Evolutionary conservation across 1,140 invertebrate species (phyloP).

Genomic region (Pseudoatta argentina): DNA sequence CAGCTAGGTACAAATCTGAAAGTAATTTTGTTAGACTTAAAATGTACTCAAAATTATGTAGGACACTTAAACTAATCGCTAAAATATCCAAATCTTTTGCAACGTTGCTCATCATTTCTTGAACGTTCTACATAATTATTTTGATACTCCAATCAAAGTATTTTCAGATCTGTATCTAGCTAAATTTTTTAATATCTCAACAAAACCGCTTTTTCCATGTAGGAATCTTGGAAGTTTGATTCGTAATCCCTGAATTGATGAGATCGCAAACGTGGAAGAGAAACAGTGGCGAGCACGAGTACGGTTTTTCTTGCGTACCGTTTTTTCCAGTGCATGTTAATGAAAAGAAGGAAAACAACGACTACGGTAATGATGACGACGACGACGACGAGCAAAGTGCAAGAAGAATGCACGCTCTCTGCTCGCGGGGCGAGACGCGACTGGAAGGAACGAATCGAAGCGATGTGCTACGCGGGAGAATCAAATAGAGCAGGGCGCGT

Average conservation of each 20-base stretch:
- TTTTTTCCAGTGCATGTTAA: conserved; percentile 30
- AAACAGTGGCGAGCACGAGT: neutral
- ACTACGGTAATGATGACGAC: neutral
- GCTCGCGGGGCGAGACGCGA: conserved; percentile 75
- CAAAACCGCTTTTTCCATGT: too few species aligned
- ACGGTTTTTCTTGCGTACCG: neutral
- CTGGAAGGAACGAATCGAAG: conserved; percentile 77
- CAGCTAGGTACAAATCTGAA: too few species aligned
- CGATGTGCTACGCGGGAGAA: conserved; percentile 67
- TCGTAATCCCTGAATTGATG: conserved; percentile 8
- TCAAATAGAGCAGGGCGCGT: conserved; percentile 74
- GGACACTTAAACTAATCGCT: too few species aligned
- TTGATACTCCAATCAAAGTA: too few species aligned
- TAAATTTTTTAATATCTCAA: too few species aligned
- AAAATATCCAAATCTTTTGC: too few species aligned
- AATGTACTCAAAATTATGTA: too few species aligned
- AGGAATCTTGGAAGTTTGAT: conserved; percentile 6
- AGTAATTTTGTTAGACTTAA: too few species aligned
- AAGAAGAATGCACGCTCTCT: conserved; percentile 50
- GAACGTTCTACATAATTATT: too few species aligned
- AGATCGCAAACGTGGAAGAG: conserved; percentile 2
- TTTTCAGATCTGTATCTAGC: too few species aligned
- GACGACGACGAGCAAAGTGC: neutral
- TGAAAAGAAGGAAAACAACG: neutral
- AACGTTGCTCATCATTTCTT: too few species aligned